phyloP scores from a whole-genome alignment of 64 coral and sea anemone species.

The Montipora efflorescens region DNA sequence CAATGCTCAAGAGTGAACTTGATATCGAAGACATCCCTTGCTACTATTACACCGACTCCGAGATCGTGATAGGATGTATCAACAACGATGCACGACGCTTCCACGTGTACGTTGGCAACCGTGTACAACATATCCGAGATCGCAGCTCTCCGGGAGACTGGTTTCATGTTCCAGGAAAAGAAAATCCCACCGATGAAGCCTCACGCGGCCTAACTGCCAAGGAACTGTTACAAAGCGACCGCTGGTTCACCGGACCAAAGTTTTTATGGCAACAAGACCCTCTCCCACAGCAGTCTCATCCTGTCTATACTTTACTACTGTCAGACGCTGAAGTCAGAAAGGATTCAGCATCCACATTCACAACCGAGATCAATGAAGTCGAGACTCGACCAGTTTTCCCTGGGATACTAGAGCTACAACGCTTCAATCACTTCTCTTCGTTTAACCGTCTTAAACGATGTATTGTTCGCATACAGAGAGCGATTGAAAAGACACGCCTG shows the following conservation, averaged over 20 bases:
- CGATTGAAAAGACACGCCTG: conserved; percentile 54
- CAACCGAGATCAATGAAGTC: background rate
- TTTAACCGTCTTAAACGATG: conserved; percentile 58
- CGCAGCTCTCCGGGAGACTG: conserved; percentile 28
- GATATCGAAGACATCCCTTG: conserved; percentile 12
- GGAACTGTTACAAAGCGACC: conserved; percentile 23
- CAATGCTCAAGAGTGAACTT: conserved; percentile 16
- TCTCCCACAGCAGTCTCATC: background rate
- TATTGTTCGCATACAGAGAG: conserved; percentile 63
- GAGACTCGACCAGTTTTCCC: background rate
- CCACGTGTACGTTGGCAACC: conserved; percentile 3
- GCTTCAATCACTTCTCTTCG: conserved; percentile 53
- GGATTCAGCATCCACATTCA: background rate
- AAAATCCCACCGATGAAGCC: too few relatives aligned
- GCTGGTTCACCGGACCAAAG: conserved; percentile 39
- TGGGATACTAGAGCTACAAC: conserved; percentile 24
- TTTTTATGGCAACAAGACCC: conserved; percentile 44
- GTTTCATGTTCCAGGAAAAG: background rate
- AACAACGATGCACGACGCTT: conserved; percentile 35
- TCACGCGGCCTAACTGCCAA: conserved; percentile 3
- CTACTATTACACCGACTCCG: conserved; percentile 25
- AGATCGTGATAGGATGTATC: conserved; percentile 37
- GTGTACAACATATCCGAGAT: conserved; percentile 57
- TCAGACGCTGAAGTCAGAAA: conserved; percentile 41
- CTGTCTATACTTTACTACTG: background rate